These are phyloP conservation scores for Minunthozetes semirufus DNA, from an alignment of 2,888 invertebrate species.

Conservation along the genomic window DNA sequence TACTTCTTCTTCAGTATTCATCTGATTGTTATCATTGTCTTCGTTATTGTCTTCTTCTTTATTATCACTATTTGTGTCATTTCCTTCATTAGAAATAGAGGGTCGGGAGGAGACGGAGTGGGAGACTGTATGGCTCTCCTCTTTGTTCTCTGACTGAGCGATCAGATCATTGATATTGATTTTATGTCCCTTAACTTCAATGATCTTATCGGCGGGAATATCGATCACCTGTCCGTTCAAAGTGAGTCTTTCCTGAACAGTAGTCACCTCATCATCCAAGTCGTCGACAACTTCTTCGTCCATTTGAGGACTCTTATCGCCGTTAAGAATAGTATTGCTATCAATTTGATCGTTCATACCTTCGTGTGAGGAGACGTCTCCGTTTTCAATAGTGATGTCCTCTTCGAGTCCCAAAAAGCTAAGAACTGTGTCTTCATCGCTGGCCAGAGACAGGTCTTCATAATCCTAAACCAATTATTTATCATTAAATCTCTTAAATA, in stretches of 20 bases:
- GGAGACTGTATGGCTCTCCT: not conserved
- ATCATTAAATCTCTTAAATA: too few relatives aligned
- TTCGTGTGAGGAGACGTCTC: conserved; percentile 7
- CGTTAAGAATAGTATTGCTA: conserved; percentile 6
- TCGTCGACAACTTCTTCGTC: conserved; percentile 4
- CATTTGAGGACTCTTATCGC: not conserved
- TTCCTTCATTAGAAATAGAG: too few relatives aligned
- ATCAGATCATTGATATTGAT: conserved; percentile 28
- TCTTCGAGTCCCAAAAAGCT: conserved; percentile 67
- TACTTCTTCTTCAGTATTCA: too few relatives aligned
- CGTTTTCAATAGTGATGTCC: conserved; percentile 36
- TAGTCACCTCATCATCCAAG: conserved; percentile 6
- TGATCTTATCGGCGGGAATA: conserved; percentile 24
- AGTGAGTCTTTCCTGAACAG: conserved; percentile 25
- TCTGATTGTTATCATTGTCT: not conserved
- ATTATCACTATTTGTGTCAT: not conserved
- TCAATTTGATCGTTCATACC: not conserved
- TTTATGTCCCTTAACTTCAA: conserved; percentile 12
- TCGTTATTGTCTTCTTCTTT: not conserved
- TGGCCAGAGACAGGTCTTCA: conserved; percentile 81
- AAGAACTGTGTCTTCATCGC: conserved; percentile 82
- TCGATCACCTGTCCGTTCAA: conserved; percentile 30
- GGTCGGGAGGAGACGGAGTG: too few relatives aligned
- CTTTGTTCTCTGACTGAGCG: conserved; percentile 7
- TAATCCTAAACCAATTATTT: too few relatives aligned